A percentile compares a stretch with the other conserved stretches of the same genome.
These are phyloP conservation scores for Listrodromus nycthemerus DNA, from an alignment of 2,888 invertebrate genomes.

Conservation along the genomic window DNA sequence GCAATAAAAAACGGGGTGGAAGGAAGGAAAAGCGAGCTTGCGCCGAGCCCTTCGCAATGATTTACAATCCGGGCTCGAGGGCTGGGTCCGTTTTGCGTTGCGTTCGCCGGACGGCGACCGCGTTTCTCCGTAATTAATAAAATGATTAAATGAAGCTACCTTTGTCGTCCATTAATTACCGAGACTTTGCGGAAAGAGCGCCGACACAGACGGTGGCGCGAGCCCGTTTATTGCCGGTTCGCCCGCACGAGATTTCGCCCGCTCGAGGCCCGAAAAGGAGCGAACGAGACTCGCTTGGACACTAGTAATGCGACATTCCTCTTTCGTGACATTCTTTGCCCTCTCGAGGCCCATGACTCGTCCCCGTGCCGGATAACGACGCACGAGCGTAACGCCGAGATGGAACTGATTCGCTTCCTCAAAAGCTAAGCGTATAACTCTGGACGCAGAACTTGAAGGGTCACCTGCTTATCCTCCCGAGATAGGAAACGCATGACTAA, in stretches of 20 bases:
- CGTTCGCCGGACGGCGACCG: conserved; percentile 63
- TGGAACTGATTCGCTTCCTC: conserved; percentile 20
- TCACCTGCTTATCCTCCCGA: not conserved
- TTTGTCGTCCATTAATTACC: conserved; percentile 75
- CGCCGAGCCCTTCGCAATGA: conserved; percentile 67
- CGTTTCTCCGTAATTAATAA: conserved; percentile 77
- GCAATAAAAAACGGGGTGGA: not conserved
- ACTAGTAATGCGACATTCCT: conserved; percentile 72
- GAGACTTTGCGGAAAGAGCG: conserved; percentile 38
- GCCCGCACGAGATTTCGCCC: not conserved
- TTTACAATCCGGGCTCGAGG: conserved; percentile 70
- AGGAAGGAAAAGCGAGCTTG: conserved; percentile 35
- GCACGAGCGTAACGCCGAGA: conserved; percentile 23
- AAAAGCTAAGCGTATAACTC: conserved; percentile 48
- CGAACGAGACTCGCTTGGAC: conserved; percentile 61
- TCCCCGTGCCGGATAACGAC: conserved; percentile 11
- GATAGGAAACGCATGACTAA: conserved; percentile 7
- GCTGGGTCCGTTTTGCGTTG: conserved; percentile 54
- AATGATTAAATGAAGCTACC: conserved; percentile 76
- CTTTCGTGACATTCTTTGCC: conserved; percentile 65
- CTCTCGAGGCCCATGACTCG: not conserved
- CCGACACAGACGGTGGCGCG: conserved; percentile 52
- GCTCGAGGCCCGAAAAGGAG: conserved; percentile 38
- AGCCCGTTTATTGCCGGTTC: conserved; percentile 41
- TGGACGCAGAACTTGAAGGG: not conserved